These are phyloP conservation scores for Perizoma affinitatum DNA, from an alignment of 2,888 invertebrate species.

Conservation along the genomic window DNA sequence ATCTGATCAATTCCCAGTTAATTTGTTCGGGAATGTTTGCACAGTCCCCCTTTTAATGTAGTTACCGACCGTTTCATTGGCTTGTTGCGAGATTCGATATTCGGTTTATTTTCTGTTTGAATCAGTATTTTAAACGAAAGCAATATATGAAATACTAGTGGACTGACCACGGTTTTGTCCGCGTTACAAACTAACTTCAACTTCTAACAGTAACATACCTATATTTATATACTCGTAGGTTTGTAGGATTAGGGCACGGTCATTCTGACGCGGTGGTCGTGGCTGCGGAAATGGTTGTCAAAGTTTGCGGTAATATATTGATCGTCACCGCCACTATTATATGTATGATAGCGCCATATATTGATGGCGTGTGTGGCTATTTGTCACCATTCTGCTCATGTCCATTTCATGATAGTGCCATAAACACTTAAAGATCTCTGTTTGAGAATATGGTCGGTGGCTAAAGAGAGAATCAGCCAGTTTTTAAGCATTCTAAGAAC, in stretches of 20 bases:
- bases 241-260: no score
- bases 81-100: constrained; percentile 43
- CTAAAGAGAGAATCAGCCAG: no score
- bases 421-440: no score
- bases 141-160: not conserved
- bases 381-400: no score
- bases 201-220: no score
- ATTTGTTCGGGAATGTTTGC: constrained; percentile 74
- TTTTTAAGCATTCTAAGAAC: no score
- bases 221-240: no score
- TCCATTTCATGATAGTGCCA: no score
- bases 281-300: no score
- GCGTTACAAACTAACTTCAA: not conserved
- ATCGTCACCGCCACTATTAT: not conserved
- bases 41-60: constrained; percentile 52
- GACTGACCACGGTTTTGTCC: not conserved
- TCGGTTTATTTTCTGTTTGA: constrained; percentile 28
- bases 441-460: no score
- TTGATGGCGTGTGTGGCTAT: no score
- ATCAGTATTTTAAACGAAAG: constrained; percentile 14
- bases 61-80: constrained; percentile 67
- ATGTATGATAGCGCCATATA: not conserved
- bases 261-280: not conserved
- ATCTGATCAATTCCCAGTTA: constrained; percentile 78
- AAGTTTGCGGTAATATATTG: not conserved